Conservation (phyloP, 2,797 vertebrate genomes). For the Mallotus villosus region DNA sequence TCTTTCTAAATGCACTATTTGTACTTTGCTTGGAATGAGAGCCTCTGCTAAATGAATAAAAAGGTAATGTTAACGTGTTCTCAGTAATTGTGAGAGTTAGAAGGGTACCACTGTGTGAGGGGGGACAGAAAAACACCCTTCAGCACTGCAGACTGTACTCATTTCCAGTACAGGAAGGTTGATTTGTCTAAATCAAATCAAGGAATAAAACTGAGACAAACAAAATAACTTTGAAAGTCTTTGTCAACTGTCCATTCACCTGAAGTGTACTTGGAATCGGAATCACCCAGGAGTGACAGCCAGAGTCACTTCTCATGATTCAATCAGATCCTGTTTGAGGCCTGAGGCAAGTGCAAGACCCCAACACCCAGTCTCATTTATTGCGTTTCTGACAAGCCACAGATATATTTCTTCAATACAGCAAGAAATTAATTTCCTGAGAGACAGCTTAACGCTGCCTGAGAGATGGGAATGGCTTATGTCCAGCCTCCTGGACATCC, state of each 20-base stretch:
- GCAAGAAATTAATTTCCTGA: slow-evolving; percentile 58
- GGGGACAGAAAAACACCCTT: too few species aligned
- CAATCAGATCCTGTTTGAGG: slow-evolving; percentile 28
- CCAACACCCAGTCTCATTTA: slow-evolving; percentile 50
- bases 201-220: not conserved
- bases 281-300: not conserved
- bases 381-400: slow-evolving; percentile 50
- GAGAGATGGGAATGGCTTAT: slow-evolving; percentile 47
- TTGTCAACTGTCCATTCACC: slow-evolving; percentile 2
- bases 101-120: too few species aligned
- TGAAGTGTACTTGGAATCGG: not conserved
- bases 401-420: slow-evolving; percentile 45
- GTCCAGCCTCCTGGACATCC: slow-evolving; percentile 45
- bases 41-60: too few species aligned
- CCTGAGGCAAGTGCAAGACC: slow-evolving; percentile 42
- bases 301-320: too few species aligned
- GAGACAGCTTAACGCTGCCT: slow-evolving; percentile 42
- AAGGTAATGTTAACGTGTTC: too few species aligned
- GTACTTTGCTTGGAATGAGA: too few species aligned
- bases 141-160: too few species aligned
- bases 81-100: too few species aligned
- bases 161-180: too few species aligned
- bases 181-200: not conserved
- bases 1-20: too few species aligned
- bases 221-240: not conserved